Percentiles rank a stretch among this genome's conserved stretches.
Evolutionary conservation across 1,140 invertebrate genomes (phyloP).

Genomic region (Cydia splendana): DNA sequence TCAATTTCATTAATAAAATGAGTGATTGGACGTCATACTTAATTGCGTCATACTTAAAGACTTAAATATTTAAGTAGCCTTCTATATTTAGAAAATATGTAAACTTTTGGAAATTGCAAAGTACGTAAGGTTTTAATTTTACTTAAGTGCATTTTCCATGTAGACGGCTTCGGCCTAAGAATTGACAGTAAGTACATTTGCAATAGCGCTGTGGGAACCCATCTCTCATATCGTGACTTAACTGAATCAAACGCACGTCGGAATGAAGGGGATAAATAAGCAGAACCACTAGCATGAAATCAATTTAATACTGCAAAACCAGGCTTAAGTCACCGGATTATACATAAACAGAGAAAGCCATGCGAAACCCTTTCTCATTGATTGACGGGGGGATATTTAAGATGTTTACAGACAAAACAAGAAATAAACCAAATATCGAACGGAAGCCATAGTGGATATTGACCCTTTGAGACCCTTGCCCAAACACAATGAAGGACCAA

Average conservation of each 20-base stretch:
- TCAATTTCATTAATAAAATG: too few species aligned
- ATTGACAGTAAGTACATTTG: constrained; percentile 25
- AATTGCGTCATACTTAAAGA: too few species aligned
- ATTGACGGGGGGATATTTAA: constrained; percentile 60
- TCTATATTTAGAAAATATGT: too few species aligned
- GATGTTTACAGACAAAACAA: constrained; percentile 72
- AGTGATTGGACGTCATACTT: too few species aligned
- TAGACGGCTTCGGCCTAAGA: background rate
- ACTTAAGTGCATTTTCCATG: background rate
- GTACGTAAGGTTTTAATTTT: constrained; percentile 3
- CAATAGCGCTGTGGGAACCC: constrained; percentile 21
- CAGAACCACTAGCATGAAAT: constrained; percentile 38
- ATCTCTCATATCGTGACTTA: constrained; percentile 34
- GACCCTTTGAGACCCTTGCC: constrained; percentile 68
- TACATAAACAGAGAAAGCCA: constrained; percentile 36
- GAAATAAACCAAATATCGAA: constrained; percentile 62
- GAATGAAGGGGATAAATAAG: constrained; percentile 42
- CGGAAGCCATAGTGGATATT: constrained; percentile 73
- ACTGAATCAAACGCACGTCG: constrained; percentile 24
- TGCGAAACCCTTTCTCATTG: constrained; percentile 53
- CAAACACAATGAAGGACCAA: constrained; percentile 71
- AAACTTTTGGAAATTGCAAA: too few species aligned
- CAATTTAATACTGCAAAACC: constrained; percentile 46
- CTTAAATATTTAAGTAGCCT: too few species aligned
- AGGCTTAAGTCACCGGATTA: constrained; percentile 3